phyloP scores from a whole-genome alignment of 2,113 vertebrate genomes.

The Brachirus orientalis region DNA sequence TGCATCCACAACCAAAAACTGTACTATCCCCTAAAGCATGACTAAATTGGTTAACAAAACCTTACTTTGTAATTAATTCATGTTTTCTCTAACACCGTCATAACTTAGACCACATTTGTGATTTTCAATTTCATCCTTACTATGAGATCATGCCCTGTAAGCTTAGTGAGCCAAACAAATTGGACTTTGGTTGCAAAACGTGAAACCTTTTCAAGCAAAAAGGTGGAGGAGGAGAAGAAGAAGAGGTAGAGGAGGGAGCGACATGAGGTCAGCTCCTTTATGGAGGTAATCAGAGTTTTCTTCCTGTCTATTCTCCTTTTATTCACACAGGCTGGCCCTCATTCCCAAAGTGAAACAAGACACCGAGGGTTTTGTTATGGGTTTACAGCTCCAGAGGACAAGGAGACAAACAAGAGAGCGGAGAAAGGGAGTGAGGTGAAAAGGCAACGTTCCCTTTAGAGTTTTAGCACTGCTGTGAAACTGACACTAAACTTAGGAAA shows the following conservation, averaged over 20 bases:
- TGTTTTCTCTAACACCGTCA: too few species aligned
- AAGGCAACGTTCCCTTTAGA: constrained; percentile 13
- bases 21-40: too few species aligned
- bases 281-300: constrained; percentile 76
- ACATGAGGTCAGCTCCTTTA: constrained; percentile 77
- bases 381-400: constrained; percentile 69
- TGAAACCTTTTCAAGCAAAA: background rate
- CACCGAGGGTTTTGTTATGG: constrained; percentile 67
- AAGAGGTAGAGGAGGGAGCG: constrained; percentile 50
- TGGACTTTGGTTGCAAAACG: too few species aligned
- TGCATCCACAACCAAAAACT: too few species aligned
- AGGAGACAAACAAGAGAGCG: constrained; percentile 64
- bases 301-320: constrained; percentile 75
- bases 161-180: background rate
- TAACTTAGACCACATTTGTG: background rate
- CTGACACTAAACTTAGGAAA: constrained; percentile 33
- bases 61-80: too few species aligned
- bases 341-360: constrained; percentile 76
- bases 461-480: constrained; percentile 31
- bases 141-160: background rate
- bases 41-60: too few species aligned
- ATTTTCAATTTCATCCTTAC: too few species aligned
- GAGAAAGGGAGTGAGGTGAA: background rate
- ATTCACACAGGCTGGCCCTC: constrained; percentile 70
- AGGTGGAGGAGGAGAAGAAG: constrained; percentile 7